Evolutionary conservation across 2,888 invertebrate genomes (phyloP).

Genomic region (Nymphalis urticae): DNA sequence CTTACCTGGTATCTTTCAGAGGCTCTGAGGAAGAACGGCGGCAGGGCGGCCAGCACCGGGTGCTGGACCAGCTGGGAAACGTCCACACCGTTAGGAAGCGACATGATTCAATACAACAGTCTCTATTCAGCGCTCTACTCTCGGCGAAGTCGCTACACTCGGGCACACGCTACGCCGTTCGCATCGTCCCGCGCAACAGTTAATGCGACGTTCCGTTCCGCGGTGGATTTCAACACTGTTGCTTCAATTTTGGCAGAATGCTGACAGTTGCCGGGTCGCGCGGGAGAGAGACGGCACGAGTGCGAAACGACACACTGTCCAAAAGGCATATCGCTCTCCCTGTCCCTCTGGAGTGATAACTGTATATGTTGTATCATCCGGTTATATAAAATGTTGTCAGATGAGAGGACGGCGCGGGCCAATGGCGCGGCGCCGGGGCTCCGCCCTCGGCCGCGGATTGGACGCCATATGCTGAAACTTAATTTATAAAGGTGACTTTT

Average conservation of each 20-base stretch:
- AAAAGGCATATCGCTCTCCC: slow-evolving; percentile 59
- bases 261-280: slow-evolving; percentile 65
- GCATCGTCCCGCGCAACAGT: slow-evolving; percentile 48
- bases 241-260: slow-evolving; percentile 66
- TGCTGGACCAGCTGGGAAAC: slow-evolving; percentile 93
- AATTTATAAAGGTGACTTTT: slow-evolving; percentile 81
- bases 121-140: slow-evolving; percentile 11
- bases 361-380: slow-evolving; percentile 81
- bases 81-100: slow-evolving; percentile 92
- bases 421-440: slow-evolving; percentile 54
- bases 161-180: slow-evolving; percentile 29
- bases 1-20: slow-evolving; percentile 93
- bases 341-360: slow-evolving; percentile 72
- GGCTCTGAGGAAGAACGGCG: slow-evolving; percentile 93
- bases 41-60: slow-evolving; percentile 90
- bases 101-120: slow-evolving; percentile 81
- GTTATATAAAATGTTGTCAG: slow-evolving; percentile 81
- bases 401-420: slow-evolving; percentile 59
- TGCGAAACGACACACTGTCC: slow-evolving; percentile 76
- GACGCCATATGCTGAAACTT: slow-evolving; percentile 70
- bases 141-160: too few species aligned
- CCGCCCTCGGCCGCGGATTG: slow-evolving; percentile 69
- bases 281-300: slow-evolving; percentile 56
- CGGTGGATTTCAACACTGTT: slow-evolving; percentile 72
- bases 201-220: slow-evolving; percentile 58